These are phyloP conservation scores for Coccyzus lansbergi DNA, from an alignment of 2,797 vertebrate species.

Conservation along the genomic window DNA sequence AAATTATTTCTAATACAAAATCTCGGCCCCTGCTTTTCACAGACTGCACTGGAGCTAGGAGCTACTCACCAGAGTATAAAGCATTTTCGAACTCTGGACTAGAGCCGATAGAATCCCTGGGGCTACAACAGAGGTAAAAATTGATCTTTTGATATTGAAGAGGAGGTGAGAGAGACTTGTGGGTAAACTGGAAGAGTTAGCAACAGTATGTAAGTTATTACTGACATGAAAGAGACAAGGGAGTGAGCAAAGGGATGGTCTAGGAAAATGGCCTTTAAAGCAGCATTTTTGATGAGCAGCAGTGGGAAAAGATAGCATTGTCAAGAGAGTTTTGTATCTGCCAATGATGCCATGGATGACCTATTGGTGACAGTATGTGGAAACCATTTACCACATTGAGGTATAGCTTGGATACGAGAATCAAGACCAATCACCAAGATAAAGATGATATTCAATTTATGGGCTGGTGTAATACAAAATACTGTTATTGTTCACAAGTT, in stretches of 20 bases:
- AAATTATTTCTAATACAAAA: constrained; percentile 17
- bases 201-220: background rate
- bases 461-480: background rate
- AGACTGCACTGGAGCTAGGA: background rate
- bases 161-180: constrained; percentile 8
- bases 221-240: background rate
- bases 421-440: background rate
- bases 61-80: background rate
- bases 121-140: background rate
- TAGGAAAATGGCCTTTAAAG: constrained; percentile 13
- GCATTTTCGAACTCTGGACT: background rate
- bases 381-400: background rate
- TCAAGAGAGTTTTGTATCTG: constrained; percentile 50
- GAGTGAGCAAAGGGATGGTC: background rate
- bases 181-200: background rate
- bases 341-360: background rate
- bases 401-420: background rate
- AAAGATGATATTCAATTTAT: background rate
- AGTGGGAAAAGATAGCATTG: constrained; percentile 18
- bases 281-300: constrained; percentile 8
- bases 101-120: background rate
- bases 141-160: constrained; percentile 23
- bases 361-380: background rate
- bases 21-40: background rate
- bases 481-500: background rate